phyloP scores from a whole-genome alignment of 2,888 invertebrate genomes.

The Lasioglossum zephyrum region DNA sequence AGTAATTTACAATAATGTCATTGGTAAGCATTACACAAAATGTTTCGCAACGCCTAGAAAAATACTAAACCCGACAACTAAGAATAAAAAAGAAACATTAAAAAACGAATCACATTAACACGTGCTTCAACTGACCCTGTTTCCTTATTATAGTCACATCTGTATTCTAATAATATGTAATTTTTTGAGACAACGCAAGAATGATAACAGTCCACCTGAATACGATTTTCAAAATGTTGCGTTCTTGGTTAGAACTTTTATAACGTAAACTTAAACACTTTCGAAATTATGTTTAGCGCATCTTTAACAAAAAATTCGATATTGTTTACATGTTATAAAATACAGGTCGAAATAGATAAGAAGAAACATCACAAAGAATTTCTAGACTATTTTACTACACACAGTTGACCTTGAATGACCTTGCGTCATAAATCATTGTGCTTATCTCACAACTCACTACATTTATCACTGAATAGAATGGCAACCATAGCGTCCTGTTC shows the following conservation, averaged over 20 bases:
- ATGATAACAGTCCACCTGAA: background rate
- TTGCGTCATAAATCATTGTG: conserved; percentile 35
- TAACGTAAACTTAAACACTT: background rate
- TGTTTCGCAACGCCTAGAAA: background rate
- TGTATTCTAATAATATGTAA: background rate
- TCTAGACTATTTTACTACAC: background rate
- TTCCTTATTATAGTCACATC: background rate
- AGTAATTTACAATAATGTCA: background rate
- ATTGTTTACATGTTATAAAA: background rate
- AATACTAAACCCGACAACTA: background rate
- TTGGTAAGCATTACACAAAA: background rate
- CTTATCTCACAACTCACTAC: conserved; percentile 30
- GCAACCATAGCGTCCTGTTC: conserved; percentile 15
- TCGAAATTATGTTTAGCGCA: background rate
- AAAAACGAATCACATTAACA: background rate
- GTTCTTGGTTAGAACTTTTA: background rate
- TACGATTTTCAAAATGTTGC: background rate
- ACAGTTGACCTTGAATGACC: conserved; percentile 23
- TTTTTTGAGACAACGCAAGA: background rate
- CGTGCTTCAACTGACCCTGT: background rate
- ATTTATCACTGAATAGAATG: conserved; percentile 10
- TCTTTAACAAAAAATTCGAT: background rate
- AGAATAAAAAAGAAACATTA: background rate
- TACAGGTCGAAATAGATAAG: background rate
- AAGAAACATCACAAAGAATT: background rate